Base-by-base conservation (phyloP, 2,113 vertebrate genomes). In the Philantomba maxwellii region DNA sequence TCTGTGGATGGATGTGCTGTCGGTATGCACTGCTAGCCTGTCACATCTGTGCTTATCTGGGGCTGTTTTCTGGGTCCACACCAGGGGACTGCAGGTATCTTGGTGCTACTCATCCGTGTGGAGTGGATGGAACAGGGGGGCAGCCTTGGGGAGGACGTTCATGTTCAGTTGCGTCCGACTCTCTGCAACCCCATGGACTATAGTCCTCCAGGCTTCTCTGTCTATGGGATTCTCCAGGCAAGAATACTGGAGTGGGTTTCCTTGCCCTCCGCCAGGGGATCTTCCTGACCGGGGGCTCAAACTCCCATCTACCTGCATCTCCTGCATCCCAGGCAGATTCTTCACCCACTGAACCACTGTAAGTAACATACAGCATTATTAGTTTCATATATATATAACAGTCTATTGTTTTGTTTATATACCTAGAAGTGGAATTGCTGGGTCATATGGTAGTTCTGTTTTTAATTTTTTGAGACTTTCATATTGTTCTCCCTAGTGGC, bases 91-190 rank as follows among this genome's bases (percentile, higher is more conserved):
- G 2, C 4, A 23, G 73, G 33, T 19, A 8, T 7, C 49, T 82
- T 82, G 14, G 23, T 51, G 49, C 57, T 53, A 25, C 89, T 57
- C 8, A 39, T 33, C 81, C 43, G 19, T 47, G 15, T 13, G 87
- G n/a, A 21, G 23, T 33, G 58, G 57, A 7, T 66, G 26, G 58
- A 39, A 64, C 5, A 49, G 43, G 6, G 25, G 15, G 57, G 86
- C 10, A 45, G 15, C 62, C 14, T 70, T 21, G 14, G 33, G 47
- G 30, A 25, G 23, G 14, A 43, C 1, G 1, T 75, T 43, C 39
- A 2, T 75, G 12, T 73, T 39, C 66, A 23, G 10, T 73, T 5
- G 0, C 23, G 0, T 75, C 39, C 0, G 0, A 75, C 70, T 75
- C 70, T 75, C 14, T 43, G 39, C 21, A 43, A 39, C 3, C 12